Evolutionary conservation across 2,113 vertebrate species (phyloP).

Genomic region (Notiomystis cincta): DNA sequence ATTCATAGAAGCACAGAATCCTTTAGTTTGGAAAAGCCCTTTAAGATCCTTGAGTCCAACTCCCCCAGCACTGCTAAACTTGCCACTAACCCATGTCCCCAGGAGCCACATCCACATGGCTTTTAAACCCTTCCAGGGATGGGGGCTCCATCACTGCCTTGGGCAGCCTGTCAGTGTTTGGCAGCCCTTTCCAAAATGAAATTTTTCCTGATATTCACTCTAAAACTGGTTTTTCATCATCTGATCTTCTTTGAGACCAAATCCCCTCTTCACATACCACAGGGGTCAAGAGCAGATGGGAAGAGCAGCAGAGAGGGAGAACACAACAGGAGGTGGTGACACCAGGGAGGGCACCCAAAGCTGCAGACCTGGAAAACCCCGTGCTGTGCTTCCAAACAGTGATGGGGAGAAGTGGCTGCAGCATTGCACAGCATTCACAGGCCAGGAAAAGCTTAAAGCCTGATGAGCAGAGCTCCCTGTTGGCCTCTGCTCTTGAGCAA

Average conservation of each 20-base stretch:
- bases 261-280: accelerated
- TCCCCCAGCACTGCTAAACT: no score
- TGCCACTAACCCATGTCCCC: not conserved
- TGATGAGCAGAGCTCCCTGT: not conserved
- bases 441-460: not conserved
- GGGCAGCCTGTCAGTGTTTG: not conserved
- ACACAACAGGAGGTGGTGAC: not conserved
- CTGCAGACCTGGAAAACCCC: not conserved
- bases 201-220: no score
- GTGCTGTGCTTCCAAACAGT: not conserved
- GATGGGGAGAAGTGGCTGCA: not conserved
- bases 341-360: not conserved
- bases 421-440: not conserved
- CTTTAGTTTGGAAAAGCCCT: not conserved
- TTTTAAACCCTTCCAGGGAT: not conserved
- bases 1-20: not conserved
- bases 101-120: accelerated
- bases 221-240: not conserved
- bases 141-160: not conserved
- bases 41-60: accelerated
- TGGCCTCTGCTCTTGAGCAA: not conserved
- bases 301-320: not conserved
- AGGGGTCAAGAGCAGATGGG: not conserved
- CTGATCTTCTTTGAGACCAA: not conserved
- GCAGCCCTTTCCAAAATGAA: not conserved